Base-by-base conservation (phyloP, 2,113 vertebrate genomes). In the Syrrhaptes paradoxus region DNA sequence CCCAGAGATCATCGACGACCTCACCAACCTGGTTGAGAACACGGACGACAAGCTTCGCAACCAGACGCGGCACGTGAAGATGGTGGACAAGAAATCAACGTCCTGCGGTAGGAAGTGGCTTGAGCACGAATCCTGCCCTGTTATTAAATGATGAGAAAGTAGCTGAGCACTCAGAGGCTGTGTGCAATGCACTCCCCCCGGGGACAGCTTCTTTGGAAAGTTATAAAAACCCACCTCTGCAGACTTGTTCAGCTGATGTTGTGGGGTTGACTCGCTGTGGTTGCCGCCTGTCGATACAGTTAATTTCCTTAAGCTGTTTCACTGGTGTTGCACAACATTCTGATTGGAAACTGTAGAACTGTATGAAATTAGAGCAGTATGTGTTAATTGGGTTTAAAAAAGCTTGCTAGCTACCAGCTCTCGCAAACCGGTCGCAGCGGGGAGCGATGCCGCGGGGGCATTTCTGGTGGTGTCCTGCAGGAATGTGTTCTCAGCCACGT, bases 1-100 rank as follows among this genome's bases (percentile, higher is more conserved):
- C 72, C 85, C 96, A 99, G 99, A 99, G 97, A 99, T 99, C 95
- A 99, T 99, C 1, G 99, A 99, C 0, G 99, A 99, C 98, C 97
- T 99, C 7, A 87, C 99, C 6, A 98, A 98, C 95, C 98, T 99
- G n/a, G 99, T 99, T 86, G 99, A 99, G 94, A 99, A 98, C 86
- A 99, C 99, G 1, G 99, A 99, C 5, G 93, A 93, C 54, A 98
- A 98, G 51, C 98, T 99, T 65, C 98, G 98, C 68, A 98, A 91
- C 6, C 99, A 99, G 96, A 99, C 99, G 0, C 98, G 98, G 41
- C 98, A 98, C 10, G 99, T 99, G 89, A 99, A 97, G 94, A 66
- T 99, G 92, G 98, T 99, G 96, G 99, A 99, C 79, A 98, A 96
- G 52, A 99, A 99, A 96, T 99, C 99, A 2, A 94, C 99, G 0